These are phyloP conservation scores for Silvanus unidentatus DNA, from an alignment of 2,888 invertebrate species.

Conservation along the genomic window DNA sequence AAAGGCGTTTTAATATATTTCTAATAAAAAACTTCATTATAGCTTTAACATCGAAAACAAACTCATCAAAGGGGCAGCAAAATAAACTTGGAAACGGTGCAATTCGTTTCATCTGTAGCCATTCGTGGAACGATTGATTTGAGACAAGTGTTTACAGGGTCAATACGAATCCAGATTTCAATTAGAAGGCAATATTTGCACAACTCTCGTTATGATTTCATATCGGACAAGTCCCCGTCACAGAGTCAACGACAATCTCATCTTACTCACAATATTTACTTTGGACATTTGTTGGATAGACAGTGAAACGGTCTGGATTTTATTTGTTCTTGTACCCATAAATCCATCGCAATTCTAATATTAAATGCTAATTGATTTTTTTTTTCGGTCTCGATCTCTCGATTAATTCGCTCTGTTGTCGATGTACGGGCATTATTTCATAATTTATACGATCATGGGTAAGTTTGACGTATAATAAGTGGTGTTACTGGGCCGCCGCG, in stretches of 20 bases:
- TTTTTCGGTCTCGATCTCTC: too few relatives aligned
- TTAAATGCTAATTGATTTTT: too few relatives aligned
- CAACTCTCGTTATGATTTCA: constrained; percentile 48
- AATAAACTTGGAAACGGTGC: constrained; percentile 31
- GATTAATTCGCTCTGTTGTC: too few relatives aligned
- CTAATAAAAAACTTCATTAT: constrained; percentile 39
- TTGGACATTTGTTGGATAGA: constrained; percentile 11
- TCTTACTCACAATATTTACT: constrained; percentile 19
- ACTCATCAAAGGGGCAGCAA: constrained; percentile 39
- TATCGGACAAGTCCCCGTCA: constrained; percentile 41
- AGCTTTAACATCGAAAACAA: constrained; percentile 39
- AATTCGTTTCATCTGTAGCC: constrained; percentile 33
- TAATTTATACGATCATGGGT: too few relatives aligned
- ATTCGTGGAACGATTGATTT: constrained; percentile 41
- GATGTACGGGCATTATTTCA: too few relatives aligned
- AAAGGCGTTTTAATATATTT: constrained; percentile 20
- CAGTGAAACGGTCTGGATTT: too few relatives aligned
- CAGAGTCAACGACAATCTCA: constrained; percentile 33
- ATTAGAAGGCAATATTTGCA: constrained; percentile 47
- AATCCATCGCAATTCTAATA: too few relatives aligned
- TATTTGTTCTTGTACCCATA: too few relatives aligned
- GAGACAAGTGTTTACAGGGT: constrained; percentile 47
- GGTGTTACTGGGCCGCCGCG: constrained; percentile 35
- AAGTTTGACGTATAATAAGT: constrained; percentile 13
- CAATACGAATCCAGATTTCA: constrained; percentile 47